Evolutionary conservation across 2,888 invertebrate species (phyloP).

Genomic region (Callyntrura guangdongensis): DNA sequence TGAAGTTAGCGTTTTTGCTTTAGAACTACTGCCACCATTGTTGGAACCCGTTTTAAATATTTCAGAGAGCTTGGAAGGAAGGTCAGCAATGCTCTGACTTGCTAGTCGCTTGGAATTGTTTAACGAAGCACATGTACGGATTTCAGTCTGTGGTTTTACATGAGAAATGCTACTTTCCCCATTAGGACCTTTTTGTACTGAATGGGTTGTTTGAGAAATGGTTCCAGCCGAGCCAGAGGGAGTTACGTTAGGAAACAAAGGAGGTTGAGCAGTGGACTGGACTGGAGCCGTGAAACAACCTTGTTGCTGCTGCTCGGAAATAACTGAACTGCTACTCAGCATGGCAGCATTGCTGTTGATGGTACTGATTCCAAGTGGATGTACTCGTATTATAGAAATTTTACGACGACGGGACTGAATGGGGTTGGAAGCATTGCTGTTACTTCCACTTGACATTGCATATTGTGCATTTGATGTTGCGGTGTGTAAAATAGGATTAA

Average conservation of each 20-base stretch:
- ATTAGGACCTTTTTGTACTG: not conserved
- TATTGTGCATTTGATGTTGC: not conserved
- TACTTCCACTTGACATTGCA: constrained; percentile 9
- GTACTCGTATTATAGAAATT: constrained; percentile 74
- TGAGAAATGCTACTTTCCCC: constrained; percentile 17
- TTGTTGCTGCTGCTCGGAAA: constrained; percentile 30
- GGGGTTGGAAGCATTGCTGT: not conserved
- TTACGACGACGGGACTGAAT: constrained; percentile 68
- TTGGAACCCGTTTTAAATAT: constrained; percentile 77
- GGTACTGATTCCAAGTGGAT: constrained; percentile 30
- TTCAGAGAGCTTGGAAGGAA: constrained; percentile 83
- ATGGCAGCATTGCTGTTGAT: not conserved
- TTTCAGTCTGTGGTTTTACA: constrained; percentile 10
- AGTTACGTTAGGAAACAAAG: constrained; percentile 38
- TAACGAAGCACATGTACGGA: not conserved
- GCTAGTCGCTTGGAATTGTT: constrained; percentile 31
- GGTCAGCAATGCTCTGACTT: constrained; percentile 81
- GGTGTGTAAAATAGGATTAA: constrained; percentile 35
- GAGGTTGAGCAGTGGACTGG: constrained; percentile 26
- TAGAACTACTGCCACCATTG: not conserved
- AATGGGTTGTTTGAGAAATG: not conserved
- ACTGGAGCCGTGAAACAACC: constrained; percentile 63
- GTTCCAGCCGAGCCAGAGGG: constrained; percentile 33
- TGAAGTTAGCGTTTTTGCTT: constrained; percentile 67
- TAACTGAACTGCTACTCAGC: not conserved